A percentile compares a stretch with the other conserved stretches of the same genome.
Evolutionary conservation across 2,888 invertebrate species (phyloP).

Genomic region (Cryptocephalus primarius): DNA sequence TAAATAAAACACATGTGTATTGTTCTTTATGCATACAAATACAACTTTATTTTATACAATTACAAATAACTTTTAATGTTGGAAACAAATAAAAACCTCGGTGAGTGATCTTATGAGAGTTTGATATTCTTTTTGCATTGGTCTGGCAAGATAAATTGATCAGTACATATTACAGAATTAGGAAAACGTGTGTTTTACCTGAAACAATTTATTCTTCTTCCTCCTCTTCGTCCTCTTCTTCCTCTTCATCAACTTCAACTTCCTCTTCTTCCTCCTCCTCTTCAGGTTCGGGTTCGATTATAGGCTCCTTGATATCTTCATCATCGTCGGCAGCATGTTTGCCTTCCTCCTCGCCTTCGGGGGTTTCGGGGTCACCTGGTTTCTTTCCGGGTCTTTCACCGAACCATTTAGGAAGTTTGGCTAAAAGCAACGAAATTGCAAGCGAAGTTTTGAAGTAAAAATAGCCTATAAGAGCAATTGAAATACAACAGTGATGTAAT

Average conservation of each 20-base stretch:
- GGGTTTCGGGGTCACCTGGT: conserved; percentile 77
- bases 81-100: too few relatives aligned
- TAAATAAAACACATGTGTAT: conserved; percentile 15
- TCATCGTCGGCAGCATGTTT: conserved; percentile 65
- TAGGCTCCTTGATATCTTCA: conserved; percentile 46
- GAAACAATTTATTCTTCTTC: conserved; percentile 37
- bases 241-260: conserved; percentile 64
- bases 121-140: too few relatives aligned
- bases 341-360: conserved; percentile 82
- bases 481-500: too few relatives aligned
- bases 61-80: background rate
- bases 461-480: too few relatives aligned
- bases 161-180: too few relatives aligned
- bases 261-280: conserved; percentile 63
- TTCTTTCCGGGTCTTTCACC: conserved; percentile 92
- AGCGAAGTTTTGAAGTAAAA: too few relatives aligned
- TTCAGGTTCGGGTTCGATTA: conserved; percentile 58
- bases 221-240: conserved; percentile 63
- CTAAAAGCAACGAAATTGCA: conserved; percentile 35
- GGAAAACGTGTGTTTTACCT: too few relatives aligned
- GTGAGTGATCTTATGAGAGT: too few relatives aligned
- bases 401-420: conserved; percentile 92
- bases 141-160: too few relatives aligned
- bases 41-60: conserved; percentile 29
- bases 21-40: conserved; percentile 27